Percentiles rank a stretch among this genome's conserved stretches.
phyloP scores from a whole-genome alignment of 53 echinoderm and acorn worm genomes.

The Apostichopus leukothele region DNA sequence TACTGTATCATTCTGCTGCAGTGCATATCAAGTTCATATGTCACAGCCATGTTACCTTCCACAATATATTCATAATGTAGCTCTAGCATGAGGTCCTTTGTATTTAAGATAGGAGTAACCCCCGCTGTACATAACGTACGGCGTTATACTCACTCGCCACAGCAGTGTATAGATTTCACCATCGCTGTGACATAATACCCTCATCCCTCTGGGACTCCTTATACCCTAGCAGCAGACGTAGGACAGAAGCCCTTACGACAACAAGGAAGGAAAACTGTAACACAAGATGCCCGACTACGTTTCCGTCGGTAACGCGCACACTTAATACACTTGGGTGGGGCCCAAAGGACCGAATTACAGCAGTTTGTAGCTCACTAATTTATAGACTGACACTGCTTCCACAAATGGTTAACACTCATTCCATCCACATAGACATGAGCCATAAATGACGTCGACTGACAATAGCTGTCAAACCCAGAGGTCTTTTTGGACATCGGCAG shows the following conservation, averaged over 20 bases:
- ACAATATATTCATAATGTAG: not conserved
- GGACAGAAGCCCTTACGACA: not conserved
- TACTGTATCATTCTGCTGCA: not conserved
- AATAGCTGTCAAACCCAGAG: slow-evolving; percentile 42
- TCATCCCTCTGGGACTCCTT: slow-evolving; percentile 38
- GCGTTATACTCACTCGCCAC: too few species aligned
- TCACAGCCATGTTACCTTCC: not conserved
- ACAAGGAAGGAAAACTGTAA: not conserved
- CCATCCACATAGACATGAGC: slow-evolving; percentile 32
- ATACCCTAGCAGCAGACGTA: not conserved
- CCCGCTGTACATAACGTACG: too few species aligned
- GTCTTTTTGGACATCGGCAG: slow-evolving; percentile 35
- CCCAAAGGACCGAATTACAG: slow-evolving; percentile 46
- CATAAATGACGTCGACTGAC: slow-evolving; percentile 38
- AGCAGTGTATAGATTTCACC: not conserved
- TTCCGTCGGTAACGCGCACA: slow-evolving; percentile 33
- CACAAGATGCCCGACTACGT: slow-evolving; percentile 27
- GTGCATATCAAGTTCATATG: not conserved
- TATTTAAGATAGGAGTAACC: too few species aligned
- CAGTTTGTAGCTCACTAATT: slow-evolving; percentile 42
- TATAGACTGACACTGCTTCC: slow-evolving; percentile 34
- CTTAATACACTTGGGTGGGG: slow-evolving; percentile 47
- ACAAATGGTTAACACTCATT: slow-evolving; percentile 43
- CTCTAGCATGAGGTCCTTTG: not conserved
- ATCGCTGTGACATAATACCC: slow-evolving; percentile 2